A percentile compares a stretch with the other conserved stretches of the same genome.
phyloP scores from a whole-genome alignment of 2,113 vertebrate genomes.

The Butorides virescens region DNA sequence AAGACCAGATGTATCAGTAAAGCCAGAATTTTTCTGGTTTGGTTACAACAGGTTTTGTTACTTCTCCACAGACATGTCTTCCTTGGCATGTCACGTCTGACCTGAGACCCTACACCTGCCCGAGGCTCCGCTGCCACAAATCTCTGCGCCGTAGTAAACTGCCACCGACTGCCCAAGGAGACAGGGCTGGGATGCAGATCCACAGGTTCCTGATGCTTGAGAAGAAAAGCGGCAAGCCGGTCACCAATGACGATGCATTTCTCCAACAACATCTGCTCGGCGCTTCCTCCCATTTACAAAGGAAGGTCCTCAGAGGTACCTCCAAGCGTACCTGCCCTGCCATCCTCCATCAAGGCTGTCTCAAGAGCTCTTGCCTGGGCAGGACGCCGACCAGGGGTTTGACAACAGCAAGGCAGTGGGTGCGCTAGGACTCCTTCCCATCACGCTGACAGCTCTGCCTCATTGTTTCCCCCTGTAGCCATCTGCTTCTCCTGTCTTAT shows the following conservation, averaged over 20 bases:
- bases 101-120: background rate
- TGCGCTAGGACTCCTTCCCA: background rate
- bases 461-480: constrained; percentile 41
- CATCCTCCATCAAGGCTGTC: background rate
- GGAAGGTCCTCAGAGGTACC: background rate
- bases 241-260: background rate
- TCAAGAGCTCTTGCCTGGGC: background rate
- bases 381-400: background rate
- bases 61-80: background rate
- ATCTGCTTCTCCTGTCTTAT: constrained; percentile 29
- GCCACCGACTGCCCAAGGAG: background rate
- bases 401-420: background rate
- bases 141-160: background rate
- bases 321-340: background rate
- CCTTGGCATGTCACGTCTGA: background rate
- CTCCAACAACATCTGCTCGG: background rate
- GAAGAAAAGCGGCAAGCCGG: background rate
- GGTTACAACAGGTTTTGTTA: background rate
- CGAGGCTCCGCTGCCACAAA: background rate
- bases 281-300: background rate
- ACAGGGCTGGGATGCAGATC: background rate
- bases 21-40: background rate
- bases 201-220: background rate
- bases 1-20: background rate
- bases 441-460: constrained; percentile 31